Percentiles rank a stretch among this genome's conserved stretches.
Conservation (phyloP, 2,113 vertebrate genomes). For the Delphinapterus leucas region DNA sequence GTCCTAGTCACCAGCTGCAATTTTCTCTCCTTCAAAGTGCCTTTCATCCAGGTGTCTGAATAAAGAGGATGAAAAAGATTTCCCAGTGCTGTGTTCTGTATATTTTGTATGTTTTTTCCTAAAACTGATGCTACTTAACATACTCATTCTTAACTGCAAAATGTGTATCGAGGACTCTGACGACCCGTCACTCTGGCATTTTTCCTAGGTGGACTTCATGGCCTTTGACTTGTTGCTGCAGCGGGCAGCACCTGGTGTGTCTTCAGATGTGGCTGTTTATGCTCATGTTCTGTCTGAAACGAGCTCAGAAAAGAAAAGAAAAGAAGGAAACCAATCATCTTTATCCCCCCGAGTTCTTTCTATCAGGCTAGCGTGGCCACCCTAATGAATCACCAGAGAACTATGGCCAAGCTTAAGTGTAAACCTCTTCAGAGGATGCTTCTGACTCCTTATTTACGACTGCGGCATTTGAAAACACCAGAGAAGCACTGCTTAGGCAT, state of each 20-base stretch:
- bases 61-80: neutral
- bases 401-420: neutral
- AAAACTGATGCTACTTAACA: neutral
- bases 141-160: neutral
- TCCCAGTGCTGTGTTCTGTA: neutral
- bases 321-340: neutral
- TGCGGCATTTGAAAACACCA: neutral
- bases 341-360: neutral
- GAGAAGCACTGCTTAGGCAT: neutral
- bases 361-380: neutral
- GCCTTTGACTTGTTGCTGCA: neutral
- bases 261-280: neutral
- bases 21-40: neutral
- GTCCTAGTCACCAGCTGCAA: neutral
- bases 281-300: neutral
- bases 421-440: neutral
- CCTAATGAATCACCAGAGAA: neutral
- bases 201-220: neutral
- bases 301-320: neutral
- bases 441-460: neutral
- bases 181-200: no score
- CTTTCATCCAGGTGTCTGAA: neutral
- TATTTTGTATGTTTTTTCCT: neutral
- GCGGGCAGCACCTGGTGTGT: neutral
- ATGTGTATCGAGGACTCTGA: neutral